Evolutionary conservation across 2,113 vertebrate genomes (phyloP).

Genomic region (Dasyurus viverrinus): DNA sequence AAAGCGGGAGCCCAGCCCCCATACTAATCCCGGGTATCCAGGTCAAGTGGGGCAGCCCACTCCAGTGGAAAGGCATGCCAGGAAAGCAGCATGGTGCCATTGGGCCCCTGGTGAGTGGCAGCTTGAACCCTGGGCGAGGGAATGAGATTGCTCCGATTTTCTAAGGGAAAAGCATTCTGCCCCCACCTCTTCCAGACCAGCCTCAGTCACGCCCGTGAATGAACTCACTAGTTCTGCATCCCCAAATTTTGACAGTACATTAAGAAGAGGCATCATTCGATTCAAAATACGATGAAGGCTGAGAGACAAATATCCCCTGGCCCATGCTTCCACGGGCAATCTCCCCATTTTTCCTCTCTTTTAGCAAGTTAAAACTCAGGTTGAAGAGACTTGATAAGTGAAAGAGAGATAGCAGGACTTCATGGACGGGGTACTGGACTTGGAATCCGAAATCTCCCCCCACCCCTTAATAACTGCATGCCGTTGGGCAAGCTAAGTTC

Average conservation of each 20-base stretch:
- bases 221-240: conserved; percentile 9
- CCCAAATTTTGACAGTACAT: conserved; percentile 1
- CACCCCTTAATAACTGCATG: not conserved
- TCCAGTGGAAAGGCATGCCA: not conserved
- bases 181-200: not conserved
- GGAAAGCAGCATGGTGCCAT: not conserved
- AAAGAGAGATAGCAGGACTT: not conserved
- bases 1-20: not conserved
- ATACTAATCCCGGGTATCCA: not conserved
- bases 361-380: conserved; percentile 52
- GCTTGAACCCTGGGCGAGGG: not conserved
- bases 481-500: not conserved
- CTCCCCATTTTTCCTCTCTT: conserved; percentile 2
- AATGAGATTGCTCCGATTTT: not conserved
- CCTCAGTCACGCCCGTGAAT: not conserved
- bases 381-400: not conserved
- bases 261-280: conserved; percentile 2
- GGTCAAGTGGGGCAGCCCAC: too few relatives aligned
- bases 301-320: not conserved
- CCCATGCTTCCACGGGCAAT: not conserved
- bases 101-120: not conserved
- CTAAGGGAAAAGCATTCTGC: not conserved
- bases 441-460: not conserved
- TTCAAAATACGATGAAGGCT: not conserved
- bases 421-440: not conserved